Percentiles rank a stretch among this genome's conserved stretches.
phyloP scores from a whole-genome alignment of 1,140 invertebrate species.

The Cylas formicarius region DNA sequence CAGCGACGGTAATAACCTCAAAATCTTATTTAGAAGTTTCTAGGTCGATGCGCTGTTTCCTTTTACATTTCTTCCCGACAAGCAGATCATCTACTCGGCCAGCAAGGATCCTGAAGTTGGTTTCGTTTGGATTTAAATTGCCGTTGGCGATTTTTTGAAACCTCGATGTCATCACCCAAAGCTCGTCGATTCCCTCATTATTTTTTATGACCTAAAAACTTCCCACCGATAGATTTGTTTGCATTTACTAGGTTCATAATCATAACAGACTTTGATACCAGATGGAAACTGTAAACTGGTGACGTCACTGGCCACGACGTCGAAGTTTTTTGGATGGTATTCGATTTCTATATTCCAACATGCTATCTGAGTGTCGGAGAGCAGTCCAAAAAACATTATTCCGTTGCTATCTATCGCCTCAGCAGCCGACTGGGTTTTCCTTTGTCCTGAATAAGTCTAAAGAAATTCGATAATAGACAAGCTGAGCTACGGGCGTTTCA shows the following conservation, averaged over 20 bases:
- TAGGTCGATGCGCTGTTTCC: no score
- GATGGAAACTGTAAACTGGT: constrained; percentile 59
- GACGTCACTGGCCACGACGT: constrained; percentile 45
- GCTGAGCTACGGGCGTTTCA: background rate
- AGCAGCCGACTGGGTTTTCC: constrained; percentile 46
- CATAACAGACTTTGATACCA: constrained; percentile 52
- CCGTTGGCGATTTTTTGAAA: constrained; percentile 60
- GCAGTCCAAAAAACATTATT: constrained; percentile 51
- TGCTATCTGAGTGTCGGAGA: constrained; percentile 49
- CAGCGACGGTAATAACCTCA: no score
- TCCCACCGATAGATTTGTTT: no score
- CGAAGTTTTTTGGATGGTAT: constrained; percentile 41
- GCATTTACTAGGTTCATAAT: no score
- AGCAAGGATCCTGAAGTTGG: constrained; percentile 57
- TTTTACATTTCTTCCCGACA: no score
- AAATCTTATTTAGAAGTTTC: no score
- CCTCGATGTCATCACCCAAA: constrained; percentile 58
- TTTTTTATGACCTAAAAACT: constrained; percentile 47
- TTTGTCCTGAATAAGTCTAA: background rate
- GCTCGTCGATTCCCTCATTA: constrained; percentile 50
- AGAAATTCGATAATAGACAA: background rate
- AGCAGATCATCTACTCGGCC: background rate
- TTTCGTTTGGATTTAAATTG: constrained; percentile 45
- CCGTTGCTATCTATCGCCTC: constrained; percentile 49
- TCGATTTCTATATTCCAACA: constrained; percentile 52